These are phyloP conservation scores for Acronicta alni DNA, from an alignment of 2,888 invertebrate species.

Conservation along the genomic window DNA sequence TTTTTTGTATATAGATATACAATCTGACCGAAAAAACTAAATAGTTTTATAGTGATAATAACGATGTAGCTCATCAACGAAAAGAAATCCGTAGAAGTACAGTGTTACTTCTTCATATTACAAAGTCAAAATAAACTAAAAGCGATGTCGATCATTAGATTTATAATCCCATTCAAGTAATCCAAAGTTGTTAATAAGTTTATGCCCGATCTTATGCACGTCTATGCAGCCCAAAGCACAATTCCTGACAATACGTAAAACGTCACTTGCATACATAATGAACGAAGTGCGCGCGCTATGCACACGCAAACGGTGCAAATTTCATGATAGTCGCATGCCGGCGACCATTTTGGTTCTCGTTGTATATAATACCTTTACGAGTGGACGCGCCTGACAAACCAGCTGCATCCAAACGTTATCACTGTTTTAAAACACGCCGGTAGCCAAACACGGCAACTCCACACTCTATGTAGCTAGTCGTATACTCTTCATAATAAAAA, in stretches of 20 bases:
- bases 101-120: too few species aligned
- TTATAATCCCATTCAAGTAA: too few species aligned
- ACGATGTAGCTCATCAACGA: too few species aligned
- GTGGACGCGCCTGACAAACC: slow-evolving; percentile 50
- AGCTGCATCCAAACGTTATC: slow-evolving; percentile 50
- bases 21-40: too few species aligned
- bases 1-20: too few species aligned
- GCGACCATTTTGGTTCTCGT: slow-evolving; percentile 36
- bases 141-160: too few species aligned
- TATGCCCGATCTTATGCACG: slow-evolving; percentile 25
- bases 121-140: too few species aligned
- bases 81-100: too few species aligned
- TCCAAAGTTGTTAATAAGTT: not conserved
- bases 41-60: too few species aligned
- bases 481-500: slow-evolving; percentile 33
- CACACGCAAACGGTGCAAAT: slow-evolving; percentile 58
- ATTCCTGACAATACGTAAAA: slow-evolving; percentile 49
- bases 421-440: slow-evolving; percentile 34
- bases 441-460: slow-evolving; percentile 21
- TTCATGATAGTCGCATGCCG: slow-evolving; percentile 59
- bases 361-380: slow-evolving; percentile 49
- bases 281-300: slow-evolving; percentile 48
- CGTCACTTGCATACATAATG: slow-evolving; percentile 53
- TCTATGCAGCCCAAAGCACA: slow-evolving; percentile 40
- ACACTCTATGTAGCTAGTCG: slow-evolving; percentile 1